Conservation (phyloP, 1,140 invertebrate genomes). For the Drosophila obscura region DNA sequence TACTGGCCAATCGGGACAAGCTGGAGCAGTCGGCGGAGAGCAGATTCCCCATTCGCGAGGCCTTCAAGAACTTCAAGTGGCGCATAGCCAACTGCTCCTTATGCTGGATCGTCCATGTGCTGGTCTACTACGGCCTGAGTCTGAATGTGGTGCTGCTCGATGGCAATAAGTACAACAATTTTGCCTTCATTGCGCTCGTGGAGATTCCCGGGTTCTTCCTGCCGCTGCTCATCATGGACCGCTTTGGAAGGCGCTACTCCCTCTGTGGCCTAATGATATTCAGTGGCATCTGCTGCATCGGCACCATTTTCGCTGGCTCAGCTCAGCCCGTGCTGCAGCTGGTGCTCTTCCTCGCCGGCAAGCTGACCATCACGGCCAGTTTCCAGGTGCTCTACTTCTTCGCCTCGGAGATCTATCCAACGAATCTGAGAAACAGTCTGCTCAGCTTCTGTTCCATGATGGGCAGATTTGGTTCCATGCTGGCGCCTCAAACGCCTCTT, state of each 20-base stretch:
- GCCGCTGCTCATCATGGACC: constrained; percentile 87
- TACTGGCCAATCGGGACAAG: constrained; percentile 79
- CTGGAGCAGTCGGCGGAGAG: constrained; percentile 76
- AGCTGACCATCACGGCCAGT: constrained; percentile 89
- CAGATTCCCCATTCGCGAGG: constrained; percentile 84
- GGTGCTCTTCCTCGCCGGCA: constrained; percentile 88
- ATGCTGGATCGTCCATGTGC: constrained; percentile 88
- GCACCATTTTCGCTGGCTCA: constrained; percentile 59
- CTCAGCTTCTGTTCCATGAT: constrained; percentile 89
- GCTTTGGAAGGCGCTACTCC: constrained; percentile 87
- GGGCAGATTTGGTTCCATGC: constrained; percentile 89
- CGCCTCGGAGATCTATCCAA: constrained; percentile 90
- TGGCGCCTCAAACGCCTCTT: constrained; percentile 89
- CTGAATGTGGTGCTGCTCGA: constrained; percentile 90
- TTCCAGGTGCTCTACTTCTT: constrained; percentile 89
- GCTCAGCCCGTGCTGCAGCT: constrained; percentile 81
- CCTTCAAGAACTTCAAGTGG: constrained; percentile 86
- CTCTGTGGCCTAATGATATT: constrained; percentile 86
- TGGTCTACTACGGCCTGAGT: constrained; percentile 92
- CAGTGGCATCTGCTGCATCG: constrained; percentile 85
- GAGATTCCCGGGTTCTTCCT: constrained; percentile 90
- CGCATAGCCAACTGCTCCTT: constrained; percentile 87
- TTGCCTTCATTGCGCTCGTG: constrained; percentile 88
- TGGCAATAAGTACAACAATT: constrained; percentile 89
- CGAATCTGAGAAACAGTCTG: constrained; percentile 87